Evolutionary conservation across 2,113 vertebrate genomes (phyloP).

Genomic region (Glaucomys volans): DNA sequence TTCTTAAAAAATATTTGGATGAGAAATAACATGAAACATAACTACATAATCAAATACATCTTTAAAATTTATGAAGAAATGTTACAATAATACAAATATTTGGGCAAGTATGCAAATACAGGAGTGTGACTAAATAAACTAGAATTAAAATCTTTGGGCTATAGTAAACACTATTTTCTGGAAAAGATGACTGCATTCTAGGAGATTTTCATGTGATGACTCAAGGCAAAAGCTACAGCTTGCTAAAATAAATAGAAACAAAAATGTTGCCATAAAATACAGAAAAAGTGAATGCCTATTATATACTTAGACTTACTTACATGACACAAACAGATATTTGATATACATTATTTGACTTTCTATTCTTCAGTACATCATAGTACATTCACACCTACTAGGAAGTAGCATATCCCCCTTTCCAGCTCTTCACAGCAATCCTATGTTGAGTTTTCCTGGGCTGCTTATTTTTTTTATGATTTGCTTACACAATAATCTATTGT

Average conservation of each 20-base stretch:
- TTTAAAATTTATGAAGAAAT: constrained; percentile 38
- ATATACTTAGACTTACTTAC: not conserved
- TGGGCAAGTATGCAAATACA: not conserved
- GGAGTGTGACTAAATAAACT: not conserved
- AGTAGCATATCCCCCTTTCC: not conserved
- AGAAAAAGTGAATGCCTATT: not conserved
- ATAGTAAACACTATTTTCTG: not conserved
- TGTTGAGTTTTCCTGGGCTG: not conserved
- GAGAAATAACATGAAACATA: not conserved
- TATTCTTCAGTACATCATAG: not conserved
- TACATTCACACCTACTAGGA: not conserved
- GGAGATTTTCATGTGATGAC: not conserved
- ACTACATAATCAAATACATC: not conserved
- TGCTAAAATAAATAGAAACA: constrained; percentile 23
- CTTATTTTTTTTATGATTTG: not conserved
- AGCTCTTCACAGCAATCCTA: not conserved
- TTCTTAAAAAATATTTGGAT: constrained; percentile 39
- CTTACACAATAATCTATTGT: not conserved
- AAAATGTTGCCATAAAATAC: not conserved
- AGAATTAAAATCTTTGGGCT: not conserved
- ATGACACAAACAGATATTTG: not conserved
- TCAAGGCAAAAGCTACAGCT: not conserved
- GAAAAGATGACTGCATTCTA: not conserved
- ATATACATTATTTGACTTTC: not conserved
- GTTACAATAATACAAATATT: not conserved